These are phyloP conservation scores for Lymantria monacha DNA, from an alignment of 2,888 invertebrate species.

Conservation along the genomic window DNA sequence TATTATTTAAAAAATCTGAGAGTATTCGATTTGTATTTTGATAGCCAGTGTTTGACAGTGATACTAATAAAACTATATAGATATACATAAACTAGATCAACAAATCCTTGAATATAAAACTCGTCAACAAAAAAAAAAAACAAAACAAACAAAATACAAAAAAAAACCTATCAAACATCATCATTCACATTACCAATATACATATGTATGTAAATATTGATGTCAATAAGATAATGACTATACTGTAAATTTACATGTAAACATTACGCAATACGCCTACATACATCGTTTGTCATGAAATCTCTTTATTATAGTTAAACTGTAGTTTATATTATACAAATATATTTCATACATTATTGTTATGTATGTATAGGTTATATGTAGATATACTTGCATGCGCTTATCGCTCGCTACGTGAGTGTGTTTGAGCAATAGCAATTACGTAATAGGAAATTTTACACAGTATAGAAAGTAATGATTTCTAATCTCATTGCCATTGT, in stretches of 20 bases:
- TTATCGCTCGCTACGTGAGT: constrained; percentile 47
- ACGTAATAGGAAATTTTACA: constrained; percentile 62
- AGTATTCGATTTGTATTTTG: too few species aligned
- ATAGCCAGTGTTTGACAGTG: too few species aligned
- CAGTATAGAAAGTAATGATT: constrained; percentile 64
- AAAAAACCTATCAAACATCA: too few species aligned
- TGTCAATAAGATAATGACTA: constrained; percentile 1
- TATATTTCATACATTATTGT: constrained; percentile 27
- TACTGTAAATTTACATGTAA: not conserved
- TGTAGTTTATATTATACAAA: constrained; percentile 18
- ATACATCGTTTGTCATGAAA: not conserved
- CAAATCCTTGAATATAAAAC: too few species aligned
- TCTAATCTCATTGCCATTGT: constrained; percentile 65
- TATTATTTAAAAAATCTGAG: too few species aligned
- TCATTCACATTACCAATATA: too few species aligned
- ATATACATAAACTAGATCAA: too few species aligned
- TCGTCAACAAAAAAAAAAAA: too few species aligned
- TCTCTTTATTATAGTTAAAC: not conserved
- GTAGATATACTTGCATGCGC: constrained; percentile 26
- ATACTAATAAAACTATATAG: too few species aligned
- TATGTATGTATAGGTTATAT: constrained; percentile 20
- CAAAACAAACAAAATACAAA: too few species aligned
- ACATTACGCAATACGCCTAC: not conserved
- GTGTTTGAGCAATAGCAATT: constrained; percentile 46
- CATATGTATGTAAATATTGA: not conserved